phyloP scores from a whole-genome alignment of 2,888 invertebrate species.

The Microctonus aethiopoides region DNA sequence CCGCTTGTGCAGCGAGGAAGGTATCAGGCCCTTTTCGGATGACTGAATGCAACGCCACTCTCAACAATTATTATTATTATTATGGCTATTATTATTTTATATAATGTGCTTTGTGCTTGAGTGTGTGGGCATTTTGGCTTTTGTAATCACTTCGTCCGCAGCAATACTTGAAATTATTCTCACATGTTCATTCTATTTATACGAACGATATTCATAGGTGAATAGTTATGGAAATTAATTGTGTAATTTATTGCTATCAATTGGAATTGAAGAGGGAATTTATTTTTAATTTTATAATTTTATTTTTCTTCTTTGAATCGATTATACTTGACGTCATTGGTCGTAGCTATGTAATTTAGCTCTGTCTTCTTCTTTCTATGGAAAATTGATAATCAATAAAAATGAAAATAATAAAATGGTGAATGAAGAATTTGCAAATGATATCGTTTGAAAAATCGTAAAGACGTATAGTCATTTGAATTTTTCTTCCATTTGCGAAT shows the following conservation, averaged over 20 bases:
- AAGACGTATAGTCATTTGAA: background rate
- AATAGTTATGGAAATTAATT: background rate
- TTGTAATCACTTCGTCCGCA: background rate
- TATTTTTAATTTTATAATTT: background rate
- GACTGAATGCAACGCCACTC: conserved; percentile 25
- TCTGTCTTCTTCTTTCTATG: background rate
- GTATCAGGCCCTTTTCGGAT: conserved; percentile 28
- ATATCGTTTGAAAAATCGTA: conserved; percentile 1
- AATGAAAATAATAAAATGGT: background rate
- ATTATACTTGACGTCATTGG: background rate
- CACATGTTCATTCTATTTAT: too few relatives aligned
- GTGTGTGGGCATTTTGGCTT: background rate
- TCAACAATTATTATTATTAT: background rate
- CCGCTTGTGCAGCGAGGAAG: conserved; percentile 28
- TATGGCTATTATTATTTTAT: background rate
- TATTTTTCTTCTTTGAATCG: background rate
- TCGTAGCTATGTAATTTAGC: background rate
- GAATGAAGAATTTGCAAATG: background rate
- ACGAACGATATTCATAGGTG: too few relatives aligned
- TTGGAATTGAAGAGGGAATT: background rate
- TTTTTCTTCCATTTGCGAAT: background rate
- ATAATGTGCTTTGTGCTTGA: background rate
- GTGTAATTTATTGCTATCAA: background rate
- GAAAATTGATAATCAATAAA: background rate
- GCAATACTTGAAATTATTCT: background rate